Base-by-base conservation (phyloP, 2,797 vertebrate species). In the Eospalax fontanierii region DNA sequence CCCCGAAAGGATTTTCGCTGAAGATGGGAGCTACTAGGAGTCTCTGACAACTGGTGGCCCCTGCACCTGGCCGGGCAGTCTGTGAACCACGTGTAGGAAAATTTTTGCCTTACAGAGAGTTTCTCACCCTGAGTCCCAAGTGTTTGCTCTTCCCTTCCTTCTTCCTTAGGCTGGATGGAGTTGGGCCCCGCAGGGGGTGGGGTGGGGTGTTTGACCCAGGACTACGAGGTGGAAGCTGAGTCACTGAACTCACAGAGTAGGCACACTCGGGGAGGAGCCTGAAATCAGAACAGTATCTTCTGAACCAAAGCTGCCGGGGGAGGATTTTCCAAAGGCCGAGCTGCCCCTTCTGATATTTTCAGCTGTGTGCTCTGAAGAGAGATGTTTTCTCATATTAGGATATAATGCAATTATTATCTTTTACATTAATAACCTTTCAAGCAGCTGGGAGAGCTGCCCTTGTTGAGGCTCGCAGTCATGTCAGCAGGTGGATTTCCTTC, bases 1-100 rank as follows among this genome's bases (percentile, higher is more conserved):
- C 92, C 50, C 97, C 96, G 95, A 92, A 96, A 98, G 96, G 95
- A 91, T 89, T 97, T 97, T 94, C 97, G 95, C 97, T 97, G 95
- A 97, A 98, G 97, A 96, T 94, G 96, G 96, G 95, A 97, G 94
- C 87, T 46, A 81, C 40, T 76, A 3, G 35, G 76, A 79, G 87
- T 40, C 61, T 74, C 89, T 91, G 68, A 95, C 61, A 38, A 65
- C 40, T 2, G 24, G 35, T 26, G 83, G 43, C 66, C 12, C 59
- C 68, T 11, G 8, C 90, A 91, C 68, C 83, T 79, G 71, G 61
- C 83, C 79, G 73, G 33, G 73, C 40, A 35, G 38, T 68, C 85
- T 38, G 81, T 57, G 43, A 66, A 80, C 30, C 59, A 12, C 0
- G 8, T 35, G 54, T 24, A 35, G 35, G 83, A 88, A 90, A 30